phyloP scores from a whole-genome alignment of 2,113 vertebrate genomes.

The Sphaerodactylus townsendi region DNA sequence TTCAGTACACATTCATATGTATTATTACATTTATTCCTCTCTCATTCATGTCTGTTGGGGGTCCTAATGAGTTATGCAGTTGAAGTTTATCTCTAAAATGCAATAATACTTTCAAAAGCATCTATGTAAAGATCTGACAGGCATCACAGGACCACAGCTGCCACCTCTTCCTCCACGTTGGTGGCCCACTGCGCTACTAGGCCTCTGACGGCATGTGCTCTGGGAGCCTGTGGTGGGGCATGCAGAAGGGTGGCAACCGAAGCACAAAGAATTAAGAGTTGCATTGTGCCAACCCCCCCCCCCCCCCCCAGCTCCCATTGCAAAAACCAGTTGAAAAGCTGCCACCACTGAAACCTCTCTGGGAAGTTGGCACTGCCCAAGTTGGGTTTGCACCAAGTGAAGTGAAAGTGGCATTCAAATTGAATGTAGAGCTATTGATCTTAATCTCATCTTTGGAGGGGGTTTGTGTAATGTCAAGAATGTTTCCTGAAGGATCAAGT shows the following conservation, averaged over 20 bases:
- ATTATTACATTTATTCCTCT: background rate
- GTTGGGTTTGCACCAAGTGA: conserved; percentile 2
- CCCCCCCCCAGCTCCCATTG: background rate
- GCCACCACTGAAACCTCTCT: conserved; percentile 5
- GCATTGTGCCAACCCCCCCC: too few species aligned
- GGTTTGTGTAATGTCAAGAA: background rate
- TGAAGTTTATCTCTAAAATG: background rate
- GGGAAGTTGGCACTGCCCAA: conserved; percentile 31
- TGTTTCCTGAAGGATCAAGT: conserved; percentile 27
- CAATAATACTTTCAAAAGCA: background rate
- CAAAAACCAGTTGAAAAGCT: conserved; percentile 33
- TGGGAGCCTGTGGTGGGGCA: background rate
- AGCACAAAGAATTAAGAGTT: too few species aligned
- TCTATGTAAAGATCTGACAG: background rate
- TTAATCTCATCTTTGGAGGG: conserved; percentile 5
- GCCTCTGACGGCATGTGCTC: background rate
- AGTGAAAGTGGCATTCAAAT: conserved; percentile 41
- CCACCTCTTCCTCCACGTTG: too few species aligned
- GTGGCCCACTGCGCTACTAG: background rate
- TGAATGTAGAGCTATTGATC: conserved; percentile 43
- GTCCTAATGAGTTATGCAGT: background rate
- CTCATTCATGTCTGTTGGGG: background rate
- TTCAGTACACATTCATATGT: too few species aligned
- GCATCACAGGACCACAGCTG: background rate
- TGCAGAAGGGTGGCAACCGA: background rate